Base-by-base conservation (phyloP, 1,140 invertebrate species). In the Meloidogyne exigua region DNA sequence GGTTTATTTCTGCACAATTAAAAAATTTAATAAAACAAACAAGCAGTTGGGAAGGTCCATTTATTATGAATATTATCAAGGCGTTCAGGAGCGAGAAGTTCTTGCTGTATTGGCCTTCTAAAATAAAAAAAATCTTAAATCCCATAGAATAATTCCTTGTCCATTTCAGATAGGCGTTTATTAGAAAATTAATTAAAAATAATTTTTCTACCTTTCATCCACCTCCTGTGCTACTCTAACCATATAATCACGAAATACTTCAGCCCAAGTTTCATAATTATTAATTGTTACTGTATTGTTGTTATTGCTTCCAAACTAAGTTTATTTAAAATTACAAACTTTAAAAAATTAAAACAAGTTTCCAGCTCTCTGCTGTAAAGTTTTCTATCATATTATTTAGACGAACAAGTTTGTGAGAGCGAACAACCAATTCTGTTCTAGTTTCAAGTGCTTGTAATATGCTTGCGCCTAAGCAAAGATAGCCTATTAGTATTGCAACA, bases 61-160 rank as follows among this genome's bases (percentile, higher is more conserved):
- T 88, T 87, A 49, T 87, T 87, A 62, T 87, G 85, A 75, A 88
- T 86, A 75, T 87, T 87, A 25, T 77, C 79, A 26, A 88, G 57
- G 66, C 75, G 69, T 44, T 87, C 85, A 25, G 85, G 86, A 23
- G 75, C 64, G 63, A 78, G 68, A 12, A 88, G 77, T 66, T 87
- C 86, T 64, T 77, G 74, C 64, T 85, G 72, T 21, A 87, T 88
- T 10, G 85, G 86, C 25, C 85, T 67, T n/a, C 76, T 75, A 9
- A 73, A 73, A 36, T 18, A 28, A 67, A 23, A 67, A 67, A 67
- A n/a, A 67, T 32, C 7, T 32, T 32, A 32, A 32, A 3, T 32
- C 7, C n/a, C 28, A 2, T 32, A 32, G 28, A 7, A 32, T 7
- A 32, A 7, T 32, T 32, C 28, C 2, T 2, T 7, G 28, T 7